Percentiles rank a stretch among this genome's conserved stretches.
Conservation (phyloP, 2,113 vertebrate species). For the Aspidoscelis tigris region DNA sequence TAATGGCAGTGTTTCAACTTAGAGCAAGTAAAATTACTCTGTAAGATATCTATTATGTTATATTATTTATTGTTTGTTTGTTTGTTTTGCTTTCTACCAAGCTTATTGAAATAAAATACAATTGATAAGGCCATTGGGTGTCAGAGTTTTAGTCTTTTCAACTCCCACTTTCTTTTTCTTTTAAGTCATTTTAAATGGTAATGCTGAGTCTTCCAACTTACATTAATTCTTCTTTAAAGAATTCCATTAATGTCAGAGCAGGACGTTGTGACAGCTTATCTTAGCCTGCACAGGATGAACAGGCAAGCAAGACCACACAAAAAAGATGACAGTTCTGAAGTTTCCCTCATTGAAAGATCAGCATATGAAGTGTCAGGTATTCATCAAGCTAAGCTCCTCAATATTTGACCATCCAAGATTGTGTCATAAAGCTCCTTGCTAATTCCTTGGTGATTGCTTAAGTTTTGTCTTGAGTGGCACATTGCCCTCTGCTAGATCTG, state of each 20-base stretch:
- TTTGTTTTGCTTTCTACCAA: background rate
- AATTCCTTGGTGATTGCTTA: background rate
- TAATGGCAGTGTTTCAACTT: background rate
- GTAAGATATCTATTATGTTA: background rate
- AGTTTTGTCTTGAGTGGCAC: background rate
- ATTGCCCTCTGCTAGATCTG: constrained; percentile 7
- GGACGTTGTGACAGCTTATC: constrained; percentile 6
- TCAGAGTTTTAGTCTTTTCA: background rate
- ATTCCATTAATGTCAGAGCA: constrained; percentile 21
- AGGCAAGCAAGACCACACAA: background rate
- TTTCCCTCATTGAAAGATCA: constrained; percentile 4
- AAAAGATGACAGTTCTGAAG: constrained; percentile 1
- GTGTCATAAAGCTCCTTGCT: background rate
- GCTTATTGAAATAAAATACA: background rate
- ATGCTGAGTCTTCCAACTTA: background rate
- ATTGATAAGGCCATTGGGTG: background rate
- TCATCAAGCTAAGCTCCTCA: background rate
- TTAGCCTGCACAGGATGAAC: background rate
- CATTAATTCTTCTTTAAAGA: constrained; percentile 13
- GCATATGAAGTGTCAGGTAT: background rate
- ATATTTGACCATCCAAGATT: background rate
- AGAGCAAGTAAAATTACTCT: background rate
- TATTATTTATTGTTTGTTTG: background rate
- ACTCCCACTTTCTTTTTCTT: too few species aligned
- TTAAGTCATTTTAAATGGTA: background rate